phyloP scores from a whole-genome alignment of 2,888 invertebrate genomes.

The Ceramica pisi region DNA sequence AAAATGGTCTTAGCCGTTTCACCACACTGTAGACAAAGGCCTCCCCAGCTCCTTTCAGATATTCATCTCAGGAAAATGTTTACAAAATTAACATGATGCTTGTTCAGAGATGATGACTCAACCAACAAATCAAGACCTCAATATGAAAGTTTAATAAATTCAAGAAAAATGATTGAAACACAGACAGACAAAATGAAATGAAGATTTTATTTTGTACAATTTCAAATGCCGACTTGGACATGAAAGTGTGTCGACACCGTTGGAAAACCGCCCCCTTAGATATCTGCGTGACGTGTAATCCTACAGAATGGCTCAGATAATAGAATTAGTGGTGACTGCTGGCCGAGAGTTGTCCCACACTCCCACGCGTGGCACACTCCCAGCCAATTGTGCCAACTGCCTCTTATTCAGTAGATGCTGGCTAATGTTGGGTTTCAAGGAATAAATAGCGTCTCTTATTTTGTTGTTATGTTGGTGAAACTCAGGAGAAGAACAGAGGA shows the following conservation, averaged over 20 bases:
- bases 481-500: not conserved
- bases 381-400: conserved; percentile 53
- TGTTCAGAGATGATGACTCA: not conserved
- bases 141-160: not conserved
- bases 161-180: not conserved
- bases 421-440: conserved; percentile 36
- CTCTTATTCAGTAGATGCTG: conserved; percentile 19
- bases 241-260: conserved; percentile 35
- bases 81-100: not conserved
- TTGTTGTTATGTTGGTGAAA: conserved; percentile 18
- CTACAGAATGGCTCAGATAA: conserved; percentile 61
- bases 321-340: conserved; percentile 65
- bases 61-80: not conserved
- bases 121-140: not conserved
- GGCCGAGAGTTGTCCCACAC: conserved; percentile 66
- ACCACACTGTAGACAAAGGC: not conserved
- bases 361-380: conserved; percentile 64
- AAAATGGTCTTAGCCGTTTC: not conserved
- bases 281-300: conserved; percentile 64
- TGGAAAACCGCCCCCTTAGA: conserved; percentile 37
- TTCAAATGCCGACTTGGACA: not conserved
- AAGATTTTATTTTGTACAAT: not conserved
- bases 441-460: conserved; percentile 26
- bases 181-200: not conserved
- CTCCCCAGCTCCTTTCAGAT: not conserved